Conservation (phyloP, 2,113 vertebrate genomes). For the Chaetodon trifascialis region DNA sequence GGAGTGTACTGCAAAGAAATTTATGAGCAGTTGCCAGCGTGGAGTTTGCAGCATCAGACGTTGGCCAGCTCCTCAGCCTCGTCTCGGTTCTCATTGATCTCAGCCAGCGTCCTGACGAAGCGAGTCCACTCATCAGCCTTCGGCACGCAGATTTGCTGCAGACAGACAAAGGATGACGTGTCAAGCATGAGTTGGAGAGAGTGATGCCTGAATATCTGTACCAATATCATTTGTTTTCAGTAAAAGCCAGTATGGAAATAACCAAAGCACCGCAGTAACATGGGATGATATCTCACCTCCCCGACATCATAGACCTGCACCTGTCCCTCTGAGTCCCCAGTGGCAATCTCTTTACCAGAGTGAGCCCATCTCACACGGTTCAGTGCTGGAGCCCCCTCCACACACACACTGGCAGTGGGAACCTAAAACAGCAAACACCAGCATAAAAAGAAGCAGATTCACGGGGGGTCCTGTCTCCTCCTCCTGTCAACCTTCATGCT, state of each 20-base stretch:
- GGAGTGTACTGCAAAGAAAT: conserved; percentile 23
- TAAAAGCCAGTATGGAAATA: background rate
- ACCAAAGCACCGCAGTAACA: background rate
- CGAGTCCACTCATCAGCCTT: conserved; percentile 96
- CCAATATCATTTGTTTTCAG: background rate
- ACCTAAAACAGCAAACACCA: conserved; percentile 83
- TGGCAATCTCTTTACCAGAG: conserved; percentile 97
- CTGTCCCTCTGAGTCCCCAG: conserved; percentile 96
- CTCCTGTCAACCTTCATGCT: background rate
- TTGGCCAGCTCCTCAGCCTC: conserved; percentile 95
- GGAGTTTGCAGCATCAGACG: conserved; percentile 66
- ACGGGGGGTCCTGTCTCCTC: background rate
- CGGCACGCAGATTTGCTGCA: conserved; percentile 96
- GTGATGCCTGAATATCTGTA: background rate
- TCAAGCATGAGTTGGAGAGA: background rate
- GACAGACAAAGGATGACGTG: background rate
- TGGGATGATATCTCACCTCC: conserved; percentile 86
- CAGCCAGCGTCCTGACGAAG: conserved; percentile 93
- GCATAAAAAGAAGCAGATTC: background rate
- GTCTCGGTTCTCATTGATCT: conserved; percentile 96
- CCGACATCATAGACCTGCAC: conserved; percentile 97
- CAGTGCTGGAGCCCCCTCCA: conserved; percentile 94
- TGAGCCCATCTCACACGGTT: conserved; percentile 97
- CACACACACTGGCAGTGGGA: conserved; percentile 93
- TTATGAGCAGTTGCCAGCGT: conserved; percentile 10